A percentile compares a stretch with the other conserved stretches of the same genome.
Conservation (phyloP, 2,113 vertebrate genomes). For the Equus quagga region DNA sequence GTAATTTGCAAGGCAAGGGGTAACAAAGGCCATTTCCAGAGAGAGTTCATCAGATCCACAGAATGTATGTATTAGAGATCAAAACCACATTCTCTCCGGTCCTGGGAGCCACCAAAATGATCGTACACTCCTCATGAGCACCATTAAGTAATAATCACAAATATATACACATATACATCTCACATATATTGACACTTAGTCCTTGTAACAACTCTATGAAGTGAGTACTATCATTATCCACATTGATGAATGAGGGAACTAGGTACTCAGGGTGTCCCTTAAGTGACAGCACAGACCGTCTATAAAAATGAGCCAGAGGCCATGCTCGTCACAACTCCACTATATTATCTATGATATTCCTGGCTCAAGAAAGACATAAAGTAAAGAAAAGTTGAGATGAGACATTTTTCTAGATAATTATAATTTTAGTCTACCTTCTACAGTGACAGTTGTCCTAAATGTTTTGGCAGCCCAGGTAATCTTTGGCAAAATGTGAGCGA, state of each 20-base stretch:
- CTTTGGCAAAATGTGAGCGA: background rate
- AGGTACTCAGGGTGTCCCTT: accelerated
- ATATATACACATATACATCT: background rate
- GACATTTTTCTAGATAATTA: background rate
- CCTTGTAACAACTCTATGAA: background rate
- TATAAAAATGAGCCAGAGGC: background rate
- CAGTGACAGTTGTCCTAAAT: background rate
- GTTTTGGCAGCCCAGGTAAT: background rate
- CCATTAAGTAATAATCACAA: background rate
- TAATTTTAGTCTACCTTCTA: background rate
- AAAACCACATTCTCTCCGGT: background rate
- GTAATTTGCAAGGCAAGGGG: background rate
- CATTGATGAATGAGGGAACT: background rate
- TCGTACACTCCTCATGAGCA: background rate
- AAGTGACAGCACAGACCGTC: background rate
- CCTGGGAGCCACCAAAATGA: background rate
- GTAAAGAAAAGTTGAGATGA: background rate
- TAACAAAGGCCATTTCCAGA: background rate
- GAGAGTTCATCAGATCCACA: background rate
- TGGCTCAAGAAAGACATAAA: background rate
- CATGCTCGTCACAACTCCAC: background rate
- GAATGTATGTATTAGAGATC: background rate
- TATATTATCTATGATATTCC: background rate
- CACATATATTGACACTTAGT: background rate
- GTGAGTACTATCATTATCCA: background rate